Evolutionary conservation across 2,797 vertebrate species (phyloP), one percentile per base, ranked within the genome.

Genomic region (Siniperca scherzeri): DNA sequence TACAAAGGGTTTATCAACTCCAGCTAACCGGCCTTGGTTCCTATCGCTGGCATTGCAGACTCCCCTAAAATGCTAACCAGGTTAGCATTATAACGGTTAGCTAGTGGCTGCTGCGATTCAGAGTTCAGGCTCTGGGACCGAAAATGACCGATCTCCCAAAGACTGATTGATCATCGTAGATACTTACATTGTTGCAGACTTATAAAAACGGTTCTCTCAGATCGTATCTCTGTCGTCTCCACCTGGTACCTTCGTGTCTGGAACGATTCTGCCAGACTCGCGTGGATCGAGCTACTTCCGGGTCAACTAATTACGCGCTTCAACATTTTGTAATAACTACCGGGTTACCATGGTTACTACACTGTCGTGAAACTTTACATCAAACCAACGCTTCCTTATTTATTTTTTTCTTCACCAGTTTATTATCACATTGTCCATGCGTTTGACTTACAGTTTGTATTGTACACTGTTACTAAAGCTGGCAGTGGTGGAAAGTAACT

Each of bases 131-230:
- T 30, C 11, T 40, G 2, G n/a, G 4, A 30, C 10, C 1, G 3
- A 52, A 65, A 7, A 11, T 2, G 0, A 50, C 0, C 0, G 1
- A 0, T 9, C 11, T 17, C 2, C 0, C 1, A 7, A 1, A 52
- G 1, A 4, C 0, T 0, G 3, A 1, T 2, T 13, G 3, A 2
- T 9, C 7, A 1, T 59, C 1, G 1, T 0, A 11, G 2, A 57
- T 44, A 93, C 94, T 90, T 73, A 95, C 94, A 95, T 95, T 67
- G 4, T 75, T 75, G 59, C 3, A 42, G 60, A 3, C 64, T 4
- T 10, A 12, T 66, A 16, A 62, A 72, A 42, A 61, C 14, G 1
- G 3, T 7, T 7, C n/a, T 30, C 10, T 65, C 2, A 64, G n/a
- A n/a, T 13, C 1, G 5, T 57, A 2, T 25, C 2, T 40, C 4